Evolutionary conservation across 2,797 vertebrate species (phyloP).

Genomic region (Pteropus rufus): DNA sequence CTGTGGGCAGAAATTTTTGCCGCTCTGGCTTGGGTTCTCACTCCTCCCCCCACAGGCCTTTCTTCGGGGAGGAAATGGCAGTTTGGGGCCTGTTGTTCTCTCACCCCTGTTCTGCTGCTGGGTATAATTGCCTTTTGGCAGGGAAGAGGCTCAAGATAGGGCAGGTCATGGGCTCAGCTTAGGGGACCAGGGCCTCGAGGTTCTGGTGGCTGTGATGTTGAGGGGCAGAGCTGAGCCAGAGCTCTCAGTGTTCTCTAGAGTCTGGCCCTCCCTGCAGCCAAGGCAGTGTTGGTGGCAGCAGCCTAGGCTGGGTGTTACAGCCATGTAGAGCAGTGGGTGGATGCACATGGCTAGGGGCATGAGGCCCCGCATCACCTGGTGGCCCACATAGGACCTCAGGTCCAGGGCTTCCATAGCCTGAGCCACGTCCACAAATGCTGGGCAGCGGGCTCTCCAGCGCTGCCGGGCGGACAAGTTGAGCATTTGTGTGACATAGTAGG

Average conservation of each 20-base stretch:
- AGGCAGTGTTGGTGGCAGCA: background rate
- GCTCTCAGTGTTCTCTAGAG: rapidly evolving
- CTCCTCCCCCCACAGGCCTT: background rate
- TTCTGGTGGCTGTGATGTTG: rapidly evolving
- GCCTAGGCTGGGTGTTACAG: constrained; percentile 83
- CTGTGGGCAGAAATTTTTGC: background rate
- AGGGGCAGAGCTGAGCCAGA: background rate
- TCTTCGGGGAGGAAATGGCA: background rate
- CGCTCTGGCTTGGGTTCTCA: rapidly evolving
- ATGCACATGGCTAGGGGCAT: constrained; percentile 89
- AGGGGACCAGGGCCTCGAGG: rapidly evolving
- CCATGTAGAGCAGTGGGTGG: constrained; percentile 89
- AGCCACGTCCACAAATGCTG: rapidly evolving
- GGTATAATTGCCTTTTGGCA: background rate
- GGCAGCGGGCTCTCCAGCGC: background rate
- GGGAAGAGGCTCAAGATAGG: background rate
- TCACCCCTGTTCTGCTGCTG: rapidly evolving
- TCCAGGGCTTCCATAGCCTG: background rate
- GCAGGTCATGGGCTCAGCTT: background rate
- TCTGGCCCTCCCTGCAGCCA: rapidly evolving
- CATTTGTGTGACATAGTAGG: constrained; percentile 83
- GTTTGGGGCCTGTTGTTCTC: background rate
- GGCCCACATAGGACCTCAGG: constrained; percentile 48
- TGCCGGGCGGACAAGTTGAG: constrained; percentile 67
- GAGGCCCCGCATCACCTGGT: constrained; percentile 85